Base-by-base conservation (phyloP, 2,888 invertebrate species). In the Watsonalla binaria region DNA sequence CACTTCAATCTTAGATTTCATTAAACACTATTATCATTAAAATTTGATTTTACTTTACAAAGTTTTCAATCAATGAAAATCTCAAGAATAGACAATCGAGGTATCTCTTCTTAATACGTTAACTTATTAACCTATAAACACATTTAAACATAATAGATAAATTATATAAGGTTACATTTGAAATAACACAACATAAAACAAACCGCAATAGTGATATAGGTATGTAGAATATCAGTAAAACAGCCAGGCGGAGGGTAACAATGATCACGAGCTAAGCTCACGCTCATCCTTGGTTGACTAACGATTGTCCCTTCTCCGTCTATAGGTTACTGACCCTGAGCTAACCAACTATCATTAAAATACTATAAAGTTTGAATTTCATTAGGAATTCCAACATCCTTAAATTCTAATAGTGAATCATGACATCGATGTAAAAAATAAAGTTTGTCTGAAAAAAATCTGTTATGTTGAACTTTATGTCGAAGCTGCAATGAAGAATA, bases 211-310 rank as follows among this genome's bases (percentile, higher is more conserved):
- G 46, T 42, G 51, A 53, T 34, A 37, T 45, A 52, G 51, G 61
- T 56, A 56, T 70, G 62, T 65, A 61, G 62, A 64, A 55, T 60
- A 63, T 63, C 68, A 56, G 65, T 65, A 64, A 68, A 63, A 63
- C 59, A 56, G 42, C 57, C 59, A 57, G 61, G 62, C 54, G 60
- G 68, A 76, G 67, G 74, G 74, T 66, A 78, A 81, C 77, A 79
- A 79, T 72, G 65, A 70, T 84, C 85, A 86, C 86, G 87, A 86
- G 70, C 58, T 54, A 33, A 54, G 59, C 73, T 77, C 86, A 84
- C 84, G 86, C 78, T 72, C 80, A 88, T 86, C 88, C 88, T 88
- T 88, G 86, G 76, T 66, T 59, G 55, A 62, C 63, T 62, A 71
- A 74, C 72, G 66, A 76, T 72, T 70, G 78, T 81, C 86, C 87